Evolutionary conservation across 2,113 vertebrate genomes (phyloP).

Genomic region (Piprites chloris): DNA sequence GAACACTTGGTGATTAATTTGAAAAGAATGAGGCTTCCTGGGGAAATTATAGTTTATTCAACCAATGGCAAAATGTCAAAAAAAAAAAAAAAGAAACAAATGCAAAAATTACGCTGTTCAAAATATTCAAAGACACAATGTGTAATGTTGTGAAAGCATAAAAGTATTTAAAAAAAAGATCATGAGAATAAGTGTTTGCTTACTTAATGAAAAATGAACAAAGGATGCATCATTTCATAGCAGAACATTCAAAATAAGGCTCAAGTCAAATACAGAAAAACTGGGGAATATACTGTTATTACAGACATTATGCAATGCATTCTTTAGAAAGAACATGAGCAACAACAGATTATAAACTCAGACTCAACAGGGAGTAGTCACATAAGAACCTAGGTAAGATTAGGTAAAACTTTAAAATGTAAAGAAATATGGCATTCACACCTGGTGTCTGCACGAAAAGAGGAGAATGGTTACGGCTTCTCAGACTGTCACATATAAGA

Average conservation of each 20-base stretch:
- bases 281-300: neutral
- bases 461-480: neutral
- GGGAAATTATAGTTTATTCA: neutral
- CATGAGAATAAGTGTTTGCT: neutral
- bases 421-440: neutral
- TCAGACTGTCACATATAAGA: neutral
- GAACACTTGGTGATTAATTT: neutral
- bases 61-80: neutral
- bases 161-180: neutral
- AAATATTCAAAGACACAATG: neutral
- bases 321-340: neutral
- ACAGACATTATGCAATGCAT: neutral
- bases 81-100: neutral
- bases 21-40: neutral
- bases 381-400: neutral
- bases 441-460: neutral
- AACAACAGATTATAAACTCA: neutral
- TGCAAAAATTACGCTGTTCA: neutral
- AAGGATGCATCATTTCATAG: neutral
- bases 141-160: neutral
- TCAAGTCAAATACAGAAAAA: neutral
- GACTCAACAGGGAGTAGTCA: neutral
- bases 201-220: neutral
- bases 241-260: neutral
- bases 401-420: neutral